phyloP scores from a whole-genome alignment of 2,113 vertebrate species.

The Marcusenius ussheri region DNA sequence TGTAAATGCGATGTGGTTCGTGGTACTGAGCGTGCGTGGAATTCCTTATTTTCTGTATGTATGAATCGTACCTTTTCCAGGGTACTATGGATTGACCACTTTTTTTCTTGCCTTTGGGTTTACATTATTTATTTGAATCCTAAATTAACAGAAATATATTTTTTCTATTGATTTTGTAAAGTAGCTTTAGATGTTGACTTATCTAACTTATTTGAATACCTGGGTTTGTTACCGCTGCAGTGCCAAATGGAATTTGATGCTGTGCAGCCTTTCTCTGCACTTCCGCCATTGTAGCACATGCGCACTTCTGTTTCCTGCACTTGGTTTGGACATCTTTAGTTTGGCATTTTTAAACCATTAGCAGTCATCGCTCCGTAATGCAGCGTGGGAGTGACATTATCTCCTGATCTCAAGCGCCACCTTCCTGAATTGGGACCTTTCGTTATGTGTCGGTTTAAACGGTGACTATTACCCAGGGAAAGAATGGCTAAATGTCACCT shows the following conservation, averaged over 20 bases:
- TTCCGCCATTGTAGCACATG: neutral
- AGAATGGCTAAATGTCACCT: neutral
- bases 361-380: neutral
- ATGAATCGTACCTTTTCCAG: conserved; percentile 22
- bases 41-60: conserved; percentile 32
- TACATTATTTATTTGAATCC: conserved; percentile 46
- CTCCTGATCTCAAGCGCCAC: neutral
- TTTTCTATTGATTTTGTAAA: conserved; percentile 52
- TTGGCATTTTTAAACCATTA: neutral
- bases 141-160: conserved; percentile 44
- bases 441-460: neutral
- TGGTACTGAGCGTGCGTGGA: conserved; percentile 22
- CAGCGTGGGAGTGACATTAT: neutral
- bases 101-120: conserved; percentile 35
- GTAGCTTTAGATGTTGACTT: conserved; percentile 37
- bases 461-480: neutral
- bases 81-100: conserved; percentile 11
- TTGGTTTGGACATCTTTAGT: neutral
- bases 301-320: neutral
- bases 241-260: conserved; percentile 28
- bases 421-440: neutral
- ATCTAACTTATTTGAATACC: conserved; percentile 31
- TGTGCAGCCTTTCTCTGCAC: conserved; percentile 15
- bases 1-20: conserved; percentile 32
- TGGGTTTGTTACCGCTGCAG: conserved; percentile 25